These are phyloP conservation scores for Seira sanloemensis DNA, from an alignment of 2,888 invertebrate species.

Conservation along the genomic window DNA sequence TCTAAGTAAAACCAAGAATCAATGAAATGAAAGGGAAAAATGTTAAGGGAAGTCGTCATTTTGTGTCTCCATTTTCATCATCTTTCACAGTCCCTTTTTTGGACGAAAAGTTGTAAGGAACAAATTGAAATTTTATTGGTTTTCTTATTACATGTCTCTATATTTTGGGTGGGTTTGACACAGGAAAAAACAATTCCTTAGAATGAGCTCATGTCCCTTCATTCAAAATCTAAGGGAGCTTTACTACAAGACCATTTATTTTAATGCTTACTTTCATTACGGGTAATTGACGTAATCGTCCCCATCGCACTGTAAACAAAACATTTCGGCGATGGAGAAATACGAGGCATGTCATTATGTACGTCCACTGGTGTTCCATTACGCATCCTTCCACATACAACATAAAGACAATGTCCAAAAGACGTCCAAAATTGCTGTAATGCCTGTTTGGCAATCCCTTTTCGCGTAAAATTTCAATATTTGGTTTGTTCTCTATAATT, in stretches of 20 bases:
- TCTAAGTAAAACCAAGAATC: constrained; percentile 27
- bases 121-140: constrained; percentile 61
- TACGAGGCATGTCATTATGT: not conserved
- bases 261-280: constrained; percentile 60
- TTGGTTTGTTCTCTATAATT: constrained; percentile 33
- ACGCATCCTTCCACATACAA: too few relatives aligned
- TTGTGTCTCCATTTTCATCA: constrained; percentile 29
- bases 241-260: constrained; percentile 45
- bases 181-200: not conserved
- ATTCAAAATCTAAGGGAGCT: not conserved
- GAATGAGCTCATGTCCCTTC: not conserved
- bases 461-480: constrained; percentile 55
- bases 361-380: not conserved
- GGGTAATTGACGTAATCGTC: constrained; percentile 57
- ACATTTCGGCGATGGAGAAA: not conserved
- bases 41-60: constrained; percentile 19
- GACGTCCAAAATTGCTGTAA: constrained; percentile 3
- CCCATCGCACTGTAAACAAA: constrained; percentile 27
- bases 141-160: constrained; percentile 30
- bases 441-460: constrained; percentile 12
- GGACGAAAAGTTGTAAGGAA: constrained; percentile 14
- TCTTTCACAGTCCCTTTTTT: not conserved
- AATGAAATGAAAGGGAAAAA: constrained; percentile 35
- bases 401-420: too few relatives aligned
- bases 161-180: constrained; percentile 18